These are phyloP conservation scores for Tromatobia lineatoria DNA, from an alignment of 2,888 invertebrate species.

Conservation along the genomic window DNA sequence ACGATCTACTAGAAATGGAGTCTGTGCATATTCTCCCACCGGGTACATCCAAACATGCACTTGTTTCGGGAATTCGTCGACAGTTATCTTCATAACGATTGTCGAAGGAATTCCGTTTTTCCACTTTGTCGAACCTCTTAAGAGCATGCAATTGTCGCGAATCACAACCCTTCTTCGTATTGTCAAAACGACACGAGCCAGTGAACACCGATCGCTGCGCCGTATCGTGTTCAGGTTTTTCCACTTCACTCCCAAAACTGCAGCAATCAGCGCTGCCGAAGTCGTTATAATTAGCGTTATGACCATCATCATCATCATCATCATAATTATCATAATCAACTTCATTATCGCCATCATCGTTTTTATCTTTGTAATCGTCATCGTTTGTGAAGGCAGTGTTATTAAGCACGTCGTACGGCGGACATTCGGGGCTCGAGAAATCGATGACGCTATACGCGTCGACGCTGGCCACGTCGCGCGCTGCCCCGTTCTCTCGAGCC, in stretches of 20 bases:
- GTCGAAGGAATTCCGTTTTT: conserved; percentile 16
- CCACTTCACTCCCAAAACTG: conserved; percentile 1
- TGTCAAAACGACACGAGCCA: conserved; percentile 9
- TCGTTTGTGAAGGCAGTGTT: conserved; percentile 79
- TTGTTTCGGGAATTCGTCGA: conserved; percentile 49
- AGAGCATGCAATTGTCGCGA: not conserved
- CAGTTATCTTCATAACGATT: not conserved
- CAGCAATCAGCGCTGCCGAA: conserved; percentile 51
- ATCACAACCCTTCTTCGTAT: conserved; percentile 14
- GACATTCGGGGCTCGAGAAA: conserved; percentile 25
- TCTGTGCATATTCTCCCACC: conserved; percentile 46
- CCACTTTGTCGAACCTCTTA: conserved; percentile 5
- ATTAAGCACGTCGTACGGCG: conserved; percentile 72
- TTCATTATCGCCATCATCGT: conserved; percentile 32
- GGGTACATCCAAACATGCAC: conserved; percentile 62
- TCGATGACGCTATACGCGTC: conserved; percentile 31
- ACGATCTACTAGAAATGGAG: conserved; percentile 6
- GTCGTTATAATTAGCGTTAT: conserved; percentile 60
- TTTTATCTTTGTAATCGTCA: conserved; percentile 53
- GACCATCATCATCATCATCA: conserved; percentile 40
- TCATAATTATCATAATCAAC: conserved; percentile 49
- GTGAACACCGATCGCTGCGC: conserved; percentile 5
- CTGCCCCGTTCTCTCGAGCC: conserved; percentile 13
- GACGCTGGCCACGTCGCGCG: conserved; percentile 28
- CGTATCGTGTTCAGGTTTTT: not conserved